Evolutionary conservation across 2,797 vertebrate species (phyloP), one percentile per base, ranked within the genome.

Genomic region (Trematomus bernacchii): DNA sequence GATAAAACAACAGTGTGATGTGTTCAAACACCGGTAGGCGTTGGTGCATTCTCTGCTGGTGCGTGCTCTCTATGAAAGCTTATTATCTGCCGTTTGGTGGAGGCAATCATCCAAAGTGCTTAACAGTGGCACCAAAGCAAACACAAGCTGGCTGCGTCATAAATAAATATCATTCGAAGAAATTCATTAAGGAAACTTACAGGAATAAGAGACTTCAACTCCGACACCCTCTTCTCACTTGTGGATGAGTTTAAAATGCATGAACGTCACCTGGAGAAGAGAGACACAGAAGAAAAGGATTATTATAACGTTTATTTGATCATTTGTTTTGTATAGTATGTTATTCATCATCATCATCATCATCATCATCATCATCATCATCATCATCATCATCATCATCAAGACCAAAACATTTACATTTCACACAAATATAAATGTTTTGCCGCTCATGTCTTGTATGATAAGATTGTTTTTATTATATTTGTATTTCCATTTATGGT

Each of bases 161-260:
- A 51, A n/a, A 66, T 21, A 37, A 57, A 61, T 15, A 46, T 67
- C 10, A 50, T 53, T 15, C 8, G 6, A 27, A 23, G 60, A 18
- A 44, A 19, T 44, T 4, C 14, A 55, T 48, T 7, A n/a, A 40
- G 42, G 42, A 50, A 61, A 98, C 97, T 97, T 94, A 98, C 97
- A 95, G 92, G 91, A 94, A 95, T 69, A 91, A 92, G 94, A 94
- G 92, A 94, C 93, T 92, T 94, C 93, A 94, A 93, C 94, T 95
- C 95, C 95, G 88, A 93, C 93, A 95, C 95, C 96, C 96, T 96
- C 96, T 96, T 95, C 94, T 97, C 95, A 97, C 96, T 96, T 94
- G 87, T 87, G 90, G 89, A 82, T 84, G 87, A 92, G 90, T 95
- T 94, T 95, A 94, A 95, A 95, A 97, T 95, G 96, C 96, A 97